These are phyloP conservation scores for Camponotus floridanus DNA, from an alignment of 1,140 invertebrate genomes.

Conservation along the genomic window DNA sequence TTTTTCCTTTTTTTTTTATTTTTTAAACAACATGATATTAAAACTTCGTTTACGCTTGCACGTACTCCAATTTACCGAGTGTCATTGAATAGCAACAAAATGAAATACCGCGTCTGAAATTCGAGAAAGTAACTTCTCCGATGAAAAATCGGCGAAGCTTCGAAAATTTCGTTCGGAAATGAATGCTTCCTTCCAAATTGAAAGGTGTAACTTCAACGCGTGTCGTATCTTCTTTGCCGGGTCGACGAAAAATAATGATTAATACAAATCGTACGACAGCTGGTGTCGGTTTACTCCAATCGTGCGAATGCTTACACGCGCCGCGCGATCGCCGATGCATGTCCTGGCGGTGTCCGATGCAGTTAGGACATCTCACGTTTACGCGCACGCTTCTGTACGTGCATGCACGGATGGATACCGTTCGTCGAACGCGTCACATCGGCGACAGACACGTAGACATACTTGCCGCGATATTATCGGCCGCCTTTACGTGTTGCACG, in stretches of 20 bases:
- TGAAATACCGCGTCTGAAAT: too few relatives aligned
- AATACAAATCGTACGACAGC: neutral
- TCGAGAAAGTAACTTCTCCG: too few relatives aligned
- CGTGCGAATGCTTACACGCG: constrained; percentile 47
- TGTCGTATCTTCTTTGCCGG: neutral
- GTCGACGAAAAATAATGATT: neutral
- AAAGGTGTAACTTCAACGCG: neutral
- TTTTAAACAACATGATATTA: neutral
- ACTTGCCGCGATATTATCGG: constrained; percentile 66
- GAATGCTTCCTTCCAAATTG: neutral
- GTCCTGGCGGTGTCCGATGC: constrained; percentile 38
- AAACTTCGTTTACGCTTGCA: neutral
- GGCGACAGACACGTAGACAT: constrained; percentile 57
- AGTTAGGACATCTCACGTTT: constrained; percentile 64
- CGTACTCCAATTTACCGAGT: too few relatives aligned
- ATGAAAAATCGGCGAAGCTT: neutral
- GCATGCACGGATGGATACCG: constrained; percentile 71
- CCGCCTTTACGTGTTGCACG: constrained; percentile 50
- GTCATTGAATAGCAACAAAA: too few relatives aligned
- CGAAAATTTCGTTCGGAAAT: neutral
- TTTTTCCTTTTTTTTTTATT: neutral
- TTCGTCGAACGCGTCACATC: constrained; percentile 75
- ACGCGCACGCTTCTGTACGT: constrained; percentile 26
- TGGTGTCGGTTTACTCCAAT: constrained; percentile 19
- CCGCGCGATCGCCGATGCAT: constrained; percentile 40